Percentiles rank a stretch among this genome's conserved stretches.
These are phyloP conservation scores for Drosophila persimilis DNA, from an alignment of 1,140 invertebrate species.

Conservation along the genomic window DNA sequence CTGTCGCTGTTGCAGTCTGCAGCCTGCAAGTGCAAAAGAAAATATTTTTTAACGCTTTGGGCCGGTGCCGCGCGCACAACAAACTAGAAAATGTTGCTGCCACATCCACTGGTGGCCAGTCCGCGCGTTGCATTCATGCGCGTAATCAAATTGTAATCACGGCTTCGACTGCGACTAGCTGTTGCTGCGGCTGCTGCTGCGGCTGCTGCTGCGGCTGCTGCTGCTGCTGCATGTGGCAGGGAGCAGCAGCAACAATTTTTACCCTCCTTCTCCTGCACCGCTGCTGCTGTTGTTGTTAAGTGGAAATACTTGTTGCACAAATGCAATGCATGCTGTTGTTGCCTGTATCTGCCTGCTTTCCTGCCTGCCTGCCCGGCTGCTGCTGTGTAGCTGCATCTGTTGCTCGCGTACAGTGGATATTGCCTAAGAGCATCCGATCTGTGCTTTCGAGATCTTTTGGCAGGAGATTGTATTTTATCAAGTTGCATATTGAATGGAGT, in stretches of 20 bases:
- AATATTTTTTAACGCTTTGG: slow-evolving; percentile 80
- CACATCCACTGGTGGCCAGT: slow-evolving; percentile 43
- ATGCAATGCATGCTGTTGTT: slow-evolving; percentile 71
- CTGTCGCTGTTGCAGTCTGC: slow-evolving; percentile 23
- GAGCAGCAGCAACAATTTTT: slow-evolving; percentile 42
- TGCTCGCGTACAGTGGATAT: slow-evolving; percentile 52
- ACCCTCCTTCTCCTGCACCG: slow-evolving; percentile 18
- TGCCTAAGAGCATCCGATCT: slow-evolving; percentile 13
- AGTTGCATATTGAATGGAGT: too few species aligned
- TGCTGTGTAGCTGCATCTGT: slow-evolving; percentile 59
- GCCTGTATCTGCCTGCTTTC: slow-evolving; percentile 1
- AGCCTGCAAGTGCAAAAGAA: slow-evolving; percentile 73
- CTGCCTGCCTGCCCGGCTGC: slow-evolving; percentile 34
- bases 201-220: not conserved
- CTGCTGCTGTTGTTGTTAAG: slow-evolving; percentile 69
- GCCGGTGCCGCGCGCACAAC: slow-evolving; percentile 33
- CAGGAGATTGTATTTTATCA: too few species aligned
- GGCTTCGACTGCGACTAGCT: slow-evolving; percentile 50
- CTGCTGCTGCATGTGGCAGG: slow-evolving; percentile 45
- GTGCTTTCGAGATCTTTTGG: too few species aligned
- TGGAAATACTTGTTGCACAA: slow-evolving; percentile 82
- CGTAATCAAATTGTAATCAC: slow-evolving; percentile 82
- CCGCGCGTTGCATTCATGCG: slow-evolving; percentile 76
- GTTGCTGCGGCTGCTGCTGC: not conserved
- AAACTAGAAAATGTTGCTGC: slow-evolving; percentile 73